Base-by-base conservation (phyloP, 2,797 vertebrate genomes). In the Liasis olivaceus region DNA sequence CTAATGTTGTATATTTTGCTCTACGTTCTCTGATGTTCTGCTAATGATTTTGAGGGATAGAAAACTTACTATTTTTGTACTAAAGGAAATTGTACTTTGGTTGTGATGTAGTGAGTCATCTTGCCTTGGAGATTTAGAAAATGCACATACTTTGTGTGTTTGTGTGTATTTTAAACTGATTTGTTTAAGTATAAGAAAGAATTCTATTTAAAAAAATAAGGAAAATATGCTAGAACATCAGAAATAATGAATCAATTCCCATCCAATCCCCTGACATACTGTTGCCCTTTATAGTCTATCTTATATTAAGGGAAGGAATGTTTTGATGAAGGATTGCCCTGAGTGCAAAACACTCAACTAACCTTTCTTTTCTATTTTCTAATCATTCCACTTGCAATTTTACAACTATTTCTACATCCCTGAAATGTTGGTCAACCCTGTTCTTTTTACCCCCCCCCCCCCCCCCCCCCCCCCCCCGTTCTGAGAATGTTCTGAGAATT, bases 1-100 rank as follows among this genome's bases (percentile, higher is more conserved):
- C 91, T 93, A 95, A 92, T 92, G 14, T 92, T 95, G 92, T 93
- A 94, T 94, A 95, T 95, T 96, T 88, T 94, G 93, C 93, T 96
- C 89, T 91, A 86, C 85, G 62, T 95, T 92, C 26, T 58, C 89
- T 94, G 6, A 0, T 90, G 94, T 90, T 93, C 92, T 93, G 94
- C 42, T 59, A 87, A 63, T 47, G 86, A 47, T 89, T 89, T 60
- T 12, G 47, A 89, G 81, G 24, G 24, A 58, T 13, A 58, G 26
- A 59, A 86, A 66, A 42, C 9, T 20, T 26, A 20, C 5, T 56
- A 36, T 36, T 54, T 88, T 36, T 88, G 81, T 24, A 5, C 36
- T 47, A 28, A 91, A 56, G 8, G 13, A 81, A 69, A 60, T 15
- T 86, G 13, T 72, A 72, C 13, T 36, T 89, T 59, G 42, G n/a